Conservation (phyloP, 2,888 invertebrate species). For the Molorchus minor region DNA sequence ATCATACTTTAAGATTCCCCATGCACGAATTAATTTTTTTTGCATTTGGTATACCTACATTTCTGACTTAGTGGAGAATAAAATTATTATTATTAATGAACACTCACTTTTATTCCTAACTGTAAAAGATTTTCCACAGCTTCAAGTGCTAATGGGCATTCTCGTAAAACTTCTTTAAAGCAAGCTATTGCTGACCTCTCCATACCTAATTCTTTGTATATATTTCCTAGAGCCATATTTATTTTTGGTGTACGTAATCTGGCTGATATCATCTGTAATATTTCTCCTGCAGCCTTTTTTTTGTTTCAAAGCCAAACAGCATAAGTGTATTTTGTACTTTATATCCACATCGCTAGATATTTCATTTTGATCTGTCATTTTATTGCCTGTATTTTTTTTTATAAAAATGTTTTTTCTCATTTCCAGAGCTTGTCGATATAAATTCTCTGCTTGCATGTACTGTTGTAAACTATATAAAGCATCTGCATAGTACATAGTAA, state of each 20-base stretch:
- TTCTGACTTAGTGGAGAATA: too few relatives aligned
- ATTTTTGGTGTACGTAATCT: slow-evolving; percentile 77
- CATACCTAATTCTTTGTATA: slow-evolving; percentile 75
- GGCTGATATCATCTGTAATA: slow-evolving; percentile 68
- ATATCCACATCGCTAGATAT: slow-evolving; percentile 72
- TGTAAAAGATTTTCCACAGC: slow-evolving; percentile 77
- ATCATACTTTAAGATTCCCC: too few relatives aligned
- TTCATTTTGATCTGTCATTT: slow-evolving; percentile 64
- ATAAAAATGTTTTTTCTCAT: slow-evolving; percentile 71
- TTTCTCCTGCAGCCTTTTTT: slow-evolving; percentile 69
- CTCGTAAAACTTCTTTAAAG: slow-evolving; percentile 81
- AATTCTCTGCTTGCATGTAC: slow-evolving; percentile 74
- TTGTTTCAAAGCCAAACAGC: slow-evolving; percentile 73
- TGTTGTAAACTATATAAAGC: slow-evolving; percentile 73
- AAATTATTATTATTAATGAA: slow-evolving; percentile 7
- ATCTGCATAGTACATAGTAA: slow-evolving; percentile 75
- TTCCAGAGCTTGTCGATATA: slow-evolving; percentile 72
- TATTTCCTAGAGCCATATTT: slow-evolving; percentile 79
- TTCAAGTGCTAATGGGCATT: slow-evolving; percentile 76
- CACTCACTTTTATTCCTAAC: slow-evolving; percentile 66
- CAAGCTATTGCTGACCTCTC: slow-evolving; percentile 77
- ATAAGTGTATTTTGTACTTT: slow-evolving; percentile 76
- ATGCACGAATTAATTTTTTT: too few relatives aligned
- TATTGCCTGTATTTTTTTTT: slow-evolving; percentile 61
- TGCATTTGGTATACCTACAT: too few relatives aligned